Evolutionary conservation across 2,888 invertebrate genomes (phyloP).

Genomic region (Nyleta sp.): DNA sequence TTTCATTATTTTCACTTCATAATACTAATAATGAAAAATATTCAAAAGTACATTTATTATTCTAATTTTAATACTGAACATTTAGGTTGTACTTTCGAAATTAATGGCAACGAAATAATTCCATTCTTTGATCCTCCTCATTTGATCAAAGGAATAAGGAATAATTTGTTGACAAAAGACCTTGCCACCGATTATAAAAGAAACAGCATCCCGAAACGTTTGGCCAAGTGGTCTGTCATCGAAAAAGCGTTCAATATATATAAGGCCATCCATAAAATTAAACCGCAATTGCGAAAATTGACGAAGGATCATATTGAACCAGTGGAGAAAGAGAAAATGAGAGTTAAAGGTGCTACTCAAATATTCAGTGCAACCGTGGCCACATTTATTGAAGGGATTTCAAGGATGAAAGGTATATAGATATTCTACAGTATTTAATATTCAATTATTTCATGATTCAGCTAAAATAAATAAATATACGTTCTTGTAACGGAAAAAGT

Average conservation of each 20-base stretch:
- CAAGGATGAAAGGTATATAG: not conserved
- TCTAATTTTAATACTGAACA: not conserved
- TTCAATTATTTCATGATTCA: not conserved
- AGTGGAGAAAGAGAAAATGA: slow-evolving; percentile 1
- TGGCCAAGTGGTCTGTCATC: not conserved
- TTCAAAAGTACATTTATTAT: not conserved
- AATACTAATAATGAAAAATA: too few relatives aligned
- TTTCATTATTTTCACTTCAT: too few relatives aligned
- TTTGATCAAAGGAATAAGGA: slow-evolving; percentile 18
- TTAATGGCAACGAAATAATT: slow-evolving; percentile 1
- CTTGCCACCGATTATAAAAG: not conserved
- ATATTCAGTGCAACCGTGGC: slow-evolving; percentile 9
- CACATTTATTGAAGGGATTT: not conserved
- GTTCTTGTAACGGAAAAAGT: too few relatives aligned
- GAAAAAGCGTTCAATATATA: not conserved
- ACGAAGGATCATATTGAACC: slow-evolving; percentile 12
- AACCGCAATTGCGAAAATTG: not conserved
- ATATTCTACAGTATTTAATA: too few relatives aligned
- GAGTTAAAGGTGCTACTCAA: not conserved
- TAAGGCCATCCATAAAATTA: too few relatives aligned
- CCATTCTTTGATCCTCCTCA: slow-evolving; percentile 20
- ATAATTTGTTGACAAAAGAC: slow-evolving; percentile 1
- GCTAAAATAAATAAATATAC: too few relatives aligned
- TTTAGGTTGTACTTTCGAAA: not conserved
- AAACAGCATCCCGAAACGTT: not conserved